Evolutionary conservation across 2,888 invertebrate genomes (phyloP).

Genomic region (Rhagonycha fulva): DNA sequence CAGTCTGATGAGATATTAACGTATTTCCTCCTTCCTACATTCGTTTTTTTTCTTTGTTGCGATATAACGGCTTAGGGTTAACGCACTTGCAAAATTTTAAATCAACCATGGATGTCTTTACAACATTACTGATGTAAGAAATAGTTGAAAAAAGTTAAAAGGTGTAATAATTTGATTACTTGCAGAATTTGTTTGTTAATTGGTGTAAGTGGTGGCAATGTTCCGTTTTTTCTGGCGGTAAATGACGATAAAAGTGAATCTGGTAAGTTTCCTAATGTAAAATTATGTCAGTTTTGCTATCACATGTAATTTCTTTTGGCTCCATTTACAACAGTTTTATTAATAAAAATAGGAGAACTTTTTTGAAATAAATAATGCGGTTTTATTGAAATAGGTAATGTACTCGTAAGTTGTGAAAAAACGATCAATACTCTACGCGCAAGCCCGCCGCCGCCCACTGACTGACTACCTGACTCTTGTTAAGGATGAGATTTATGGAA

Average conservation of each 20-base stretch:
- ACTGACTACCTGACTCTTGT: neutral
- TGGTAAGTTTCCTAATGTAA: neutral
- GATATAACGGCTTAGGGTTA: conserved; percentile 9
- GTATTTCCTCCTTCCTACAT: conserved; percentile 17
- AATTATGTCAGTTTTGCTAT: neutral
- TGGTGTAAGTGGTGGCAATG: neutral
- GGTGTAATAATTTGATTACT: neutral
- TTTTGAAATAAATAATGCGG: neutral
- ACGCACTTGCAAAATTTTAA: conserved; percentile 6
- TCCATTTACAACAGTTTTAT: neutral
- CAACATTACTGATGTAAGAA: conserved; percentile 5
- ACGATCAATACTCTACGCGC: neutral
- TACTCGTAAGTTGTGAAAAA: neutral
- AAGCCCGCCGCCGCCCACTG: neutral
- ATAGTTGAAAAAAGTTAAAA: neutral
- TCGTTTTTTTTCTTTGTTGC: neutral
- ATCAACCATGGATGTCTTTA: conserved; percentile 3
- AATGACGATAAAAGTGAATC: neutral
- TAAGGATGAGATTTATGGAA: neutral
- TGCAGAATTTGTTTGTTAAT: conserved; percentile 2
- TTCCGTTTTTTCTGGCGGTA: conserved; percentile 2
- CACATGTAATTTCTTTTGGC: neutral
- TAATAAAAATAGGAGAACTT: neutral
- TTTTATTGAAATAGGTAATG: neutral
- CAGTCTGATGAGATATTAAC: neutral